Percentiles rank a stretch among this genome's conserved stretches.
phyloP scores from a whole-genome alignment of 2,888 invertebrate species.

The Napeogenes inachia region DNA sequence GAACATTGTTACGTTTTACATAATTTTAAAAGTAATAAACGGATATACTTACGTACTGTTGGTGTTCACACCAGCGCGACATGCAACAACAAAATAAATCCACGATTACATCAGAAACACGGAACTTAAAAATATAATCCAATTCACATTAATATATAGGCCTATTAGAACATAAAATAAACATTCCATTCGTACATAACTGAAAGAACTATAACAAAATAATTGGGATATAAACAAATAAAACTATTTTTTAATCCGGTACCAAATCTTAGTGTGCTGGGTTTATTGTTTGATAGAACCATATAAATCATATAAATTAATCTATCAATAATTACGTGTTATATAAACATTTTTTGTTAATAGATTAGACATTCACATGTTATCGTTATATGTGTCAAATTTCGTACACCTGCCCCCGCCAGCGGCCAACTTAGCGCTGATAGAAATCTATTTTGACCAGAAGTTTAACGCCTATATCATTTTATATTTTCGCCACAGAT shows the following conservation, averaged over 20 bases:
- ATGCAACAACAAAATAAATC: constrained; percentile 46
- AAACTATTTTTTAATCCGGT: not conserved
- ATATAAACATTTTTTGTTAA: constrained; percentile 13
- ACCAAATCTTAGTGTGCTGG: not conserved
- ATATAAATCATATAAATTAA: not conserved
- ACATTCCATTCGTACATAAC: no score
- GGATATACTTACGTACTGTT: constrained; percentile 62
- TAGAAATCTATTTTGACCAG: constrained; percentile 17
- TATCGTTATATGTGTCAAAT: constrained; percentile 24
- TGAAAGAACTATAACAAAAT: no score
- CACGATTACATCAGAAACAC: constrained; percentile 31
- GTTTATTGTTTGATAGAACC: not conserved
- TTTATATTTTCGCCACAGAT: constrained; percentile 7
- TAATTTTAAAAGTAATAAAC: constrained; percentile 34
- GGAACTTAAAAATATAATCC: constrained; percentile 3
- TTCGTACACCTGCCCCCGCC: constrained; percentile 20
- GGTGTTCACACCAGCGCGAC: constrained; percentile 41
- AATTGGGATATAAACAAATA: no score
- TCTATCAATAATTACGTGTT: constrained; percentile 14
- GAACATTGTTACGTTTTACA: constrained; percentile 29
- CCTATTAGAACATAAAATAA: no score
- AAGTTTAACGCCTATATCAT: constrained; percentile 25
- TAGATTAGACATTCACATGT: constrained; percentile 17
- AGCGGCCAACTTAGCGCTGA: constrained; percentile 16
- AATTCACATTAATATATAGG: not conserved